Evolutionary conservation across 1,140 invertebrate genomes (phyloP), one percentile per base, ranked within the genome.

Genomic region (Drosophila micromelanica): DNA sequence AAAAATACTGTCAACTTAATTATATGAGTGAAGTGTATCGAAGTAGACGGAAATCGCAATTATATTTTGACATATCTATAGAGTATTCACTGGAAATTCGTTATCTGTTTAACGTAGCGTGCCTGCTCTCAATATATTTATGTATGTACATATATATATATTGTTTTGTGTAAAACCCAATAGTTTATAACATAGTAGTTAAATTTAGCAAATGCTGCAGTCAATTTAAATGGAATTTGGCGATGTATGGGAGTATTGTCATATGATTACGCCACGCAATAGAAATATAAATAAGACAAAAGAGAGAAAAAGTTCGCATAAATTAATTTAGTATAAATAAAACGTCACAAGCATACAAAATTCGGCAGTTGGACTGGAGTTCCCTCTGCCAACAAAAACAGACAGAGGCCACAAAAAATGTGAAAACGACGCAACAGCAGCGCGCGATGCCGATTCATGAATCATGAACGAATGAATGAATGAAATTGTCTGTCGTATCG

Each of bases 401-500:
- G 37, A 15, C 38, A 55, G 30, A 8, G 30, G 30, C 17, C 38
- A 63, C 69, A 64, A 73, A 56, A 74, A 64, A 77, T 69, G 55
- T 63, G 60, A 76, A 73, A 68, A 60, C 57, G 52, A 70, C 72
- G 42, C 59, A 62, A 32, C 56, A 55, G 52, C 17, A 63, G 38
- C 60, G 67, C 42, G 42, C 55, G 32, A 69, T 40, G 57, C 51
- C 70, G 42, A 73, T 73, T 73, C 70, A 73, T 73, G 70, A 73
- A 68, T 72, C 69, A 69, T 70, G 67, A 64, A 68, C 56, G 56
- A 76, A 64, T 79, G 79, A 51, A 86, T 86, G 82, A 87, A 87
- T 87, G 82, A 87, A 87, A 76, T 82, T 87, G 43, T 73, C 84
- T 81, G 78, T 78, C 48, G 71, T 35, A 49, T 20, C 12, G 57